A percentile compares a stretch with the other conserved stretches of the same genome.
Evolutionary conservation across 2,888 invertebrate species (phyloP).

Genomic region (Heliconius sara): DNA sequence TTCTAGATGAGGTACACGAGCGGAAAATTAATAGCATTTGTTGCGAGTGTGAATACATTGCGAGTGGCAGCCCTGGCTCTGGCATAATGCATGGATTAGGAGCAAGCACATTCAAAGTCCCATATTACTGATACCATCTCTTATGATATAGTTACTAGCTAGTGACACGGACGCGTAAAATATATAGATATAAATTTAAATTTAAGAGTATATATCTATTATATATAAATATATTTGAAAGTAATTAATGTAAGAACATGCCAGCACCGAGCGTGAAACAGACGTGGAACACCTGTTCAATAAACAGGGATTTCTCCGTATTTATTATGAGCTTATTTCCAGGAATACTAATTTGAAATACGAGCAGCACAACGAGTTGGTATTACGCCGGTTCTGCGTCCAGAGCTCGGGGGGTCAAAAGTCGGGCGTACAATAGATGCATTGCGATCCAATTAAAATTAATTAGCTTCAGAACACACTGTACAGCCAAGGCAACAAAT

Average conservation of each 20-base stretch:
- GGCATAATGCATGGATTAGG: slow-evolving; percentile 60
- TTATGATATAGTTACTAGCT: slow-evolving; percentile 39
- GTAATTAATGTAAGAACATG: slow-evolving; percentile 19
- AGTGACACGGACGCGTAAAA: slow-evolving; percentile 30
- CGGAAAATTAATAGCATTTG: slow-evolving; percentile 79
- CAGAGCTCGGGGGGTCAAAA: slow-evolving; percentile 67
- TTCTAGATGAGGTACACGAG: slow-evolving; percentile 72
- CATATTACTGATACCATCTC: slow-evolving; percentile 46
- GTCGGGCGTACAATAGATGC: slow-evolving; percentile 60
- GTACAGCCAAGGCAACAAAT: slow-evolving; percentile 76
- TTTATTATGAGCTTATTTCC: slow-evolving; percentile 40
- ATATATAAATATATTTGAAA: not conserved
- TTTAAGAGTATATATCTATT: slow-evolving; percentile 4
- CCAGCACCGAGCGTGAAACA: slow-evolving; percentile 20
- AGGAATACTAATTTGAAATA: slow-evolving; percentile 43
- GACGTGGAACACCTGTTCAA: slow-evolving; percentile 24
- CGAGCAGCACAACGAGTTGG: slow-evolving; percentile 49
- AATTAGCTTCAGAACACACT: slow-evolving; percentile 79
- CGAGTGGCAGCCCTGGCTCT: slow-evolving; percentile 62
- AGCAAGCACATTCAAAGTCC: slow-evolving; percentile 52
- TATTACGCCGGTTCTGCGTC: slow-evolving; percentile 51
- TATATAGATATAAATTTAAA: slow-evolving; percentile 9
- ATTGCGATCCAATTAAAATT: slow-evolving; percentile 78
- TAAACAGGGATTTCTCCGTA: slow-evolving; percentile 27
- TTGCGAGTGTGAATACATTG: slow-evolving; percentile 65